Evolutionary conservation across 2,113 vertebrate genomes (phyloP), one percentile per base, ranked within the genome.

Genomic region (Cygnus atratus): DNA sequence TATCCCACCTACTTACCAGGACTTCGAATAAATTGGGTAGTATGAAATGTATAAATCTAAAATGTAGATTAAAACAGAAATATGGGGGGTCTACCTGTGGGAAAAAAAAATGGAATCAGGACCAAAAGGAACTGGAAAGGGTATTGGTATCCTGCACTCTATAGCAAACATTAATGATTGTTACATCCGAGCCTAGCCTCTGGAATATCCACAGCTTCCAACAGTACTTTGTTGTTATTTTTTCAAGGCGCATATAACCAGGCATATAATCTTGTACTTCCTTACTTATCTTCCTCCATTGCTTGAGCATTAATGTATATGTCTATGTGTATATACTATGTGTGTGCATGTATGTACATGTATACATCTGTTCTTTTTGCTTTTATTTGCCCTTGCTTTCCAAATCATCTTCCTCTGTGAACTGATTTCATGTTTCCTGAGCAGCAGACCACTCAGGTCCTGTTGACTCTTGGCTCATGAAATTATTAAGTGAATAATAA

Each of bases 341-440:
- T 29, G 33, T 41, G 22, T 31, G 5, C 43, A 15, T 7, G 1
- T 21, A 37, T 28, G 18, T 17, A 72, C 4, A 22, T 28, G 58
- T 39, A 63, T 48, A 43, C 54, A 57, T 62, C 3, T 16, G 1
- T 48, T 46, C 3, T 46, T 46, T 41, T 61, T 10, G 52, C 82
- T 80, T 80, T 33, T 29, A 46, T 57, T 67, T 9, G 2, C 12
- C 16, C 33, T 68, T 33, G 9, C 7, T 57, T 65, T 75, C 39
- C 41, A 58, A 43, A 33, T 46, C 28, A 14, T 66, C 57, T 50
- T 13, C 48, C 17, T 85, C 29, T 80, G 35, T 81, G 46, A 37
- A 35, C 28, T 73, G 19, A 12, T 41, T 14, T 92, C 25, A 9
- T 3, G 8, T 39, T 87, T 84, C 65, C 33, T 0, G 0, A 84